These are phyloP conservation scores for Apamea epomidion DNA, from an alignment of 2,888 invertebrate genomes.

Conservation along the genomic window DNA sequence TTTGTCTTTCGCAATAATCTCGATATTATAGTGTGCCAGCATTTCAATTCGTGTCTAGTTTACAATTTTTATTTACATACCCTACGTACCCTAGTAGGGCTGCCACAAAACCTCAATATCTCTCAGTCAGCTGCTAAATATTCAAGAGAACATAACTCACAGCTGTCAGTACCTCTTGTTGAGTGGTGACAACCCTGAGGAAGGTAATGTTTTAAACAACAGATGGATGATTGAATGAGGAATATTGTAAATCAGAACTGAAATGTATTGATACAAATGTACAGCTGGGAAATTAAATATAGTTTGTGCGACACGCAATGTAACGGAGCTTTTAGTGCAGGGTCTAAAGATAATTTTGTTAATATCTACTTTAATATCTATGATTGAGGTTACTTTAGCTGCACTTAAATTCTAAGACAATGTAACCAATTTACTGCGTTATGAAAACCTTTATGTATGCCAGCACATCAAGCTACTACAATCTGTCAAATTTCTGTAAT, in stretches of 20 bases:
- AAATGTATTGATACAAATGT: conserved; percentile 35
- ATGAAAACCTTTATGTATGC: background rate
- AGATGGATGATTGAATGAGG: conserved; percentile 70
- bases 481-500: too few relatives aligned
- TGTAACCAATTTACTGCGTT: background rate
- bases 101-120: conserved; percentile 61
- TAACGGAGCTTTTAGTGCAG: conserved; percentile 3
- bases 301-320: conserved; percentile 12
- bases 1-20: conserved; percentile 40
- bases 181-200: conserved; percentile 68
- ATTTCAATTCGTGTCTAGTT: conserved; percentile 50
- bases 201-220: conserved; percentile 77
- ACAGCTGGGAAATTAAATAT: conserved; percentile 4
- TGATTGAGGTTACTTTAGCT: background rate
- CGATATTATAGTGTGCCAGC: conserved; percentile 41
- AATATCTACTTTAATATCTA: background rate
- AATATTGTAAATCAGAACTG: conserved; percentile 61
- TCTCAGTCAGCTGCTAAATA: conserved; percentile 73
- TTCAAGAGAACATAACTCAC: conserved; percentile 77
- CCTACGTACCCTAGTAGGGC: conserved; percentile 52
- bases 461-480: too few relatives aligned
- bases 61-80: conserved; percentile 55
- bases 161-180: conserved; percentile 64
- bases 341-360: background rate
- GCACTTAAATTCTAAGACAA: background rate